Percentiles rank a stretch among this genome's conserved stretches.
phyloP scores from a whole-genome alignment of 1,140 invertebrate species.

The Heliothis virescens region DNA sequence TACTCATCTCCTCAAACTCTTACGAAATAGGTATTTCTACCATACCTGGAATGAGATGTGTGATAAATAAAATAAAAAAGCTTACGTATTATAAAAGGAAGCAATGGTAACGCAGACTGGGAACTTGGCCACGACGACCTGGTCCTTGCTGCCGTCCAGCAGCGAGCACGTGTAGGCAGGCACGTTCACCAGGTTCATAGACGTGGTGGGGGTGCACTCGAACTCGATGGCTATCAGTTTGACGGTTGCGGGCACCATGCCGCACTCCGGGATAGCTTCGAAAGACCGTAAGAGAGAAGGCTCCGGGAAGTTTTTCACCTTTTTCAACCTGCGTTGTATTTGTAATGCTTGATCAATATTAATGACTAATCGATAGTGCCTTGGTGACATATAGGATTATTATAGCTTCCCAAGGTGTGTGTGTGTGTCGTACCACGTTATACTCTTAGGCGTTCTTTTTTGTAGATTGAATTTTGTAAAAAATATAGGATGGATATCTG shows the following conservation, averaged over 20 bases:
- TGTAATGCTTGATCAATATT: too few species aligned
- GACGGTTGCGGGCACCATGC: slow-evolving; percentile 68
- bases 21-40: too few species aligned
- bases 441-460: too few species aligned
- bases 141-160: slow-evolving; percentile 77
- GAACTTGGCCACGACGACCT: slow-evolving; percentile 81
- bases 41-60: too few species aligned
- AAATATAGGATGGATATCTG: too few species aligned
- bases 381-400: neutral
- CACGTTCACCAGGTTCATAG: slow-evolving; percentile 74
- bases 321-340: slow-evolving; percentile 68
- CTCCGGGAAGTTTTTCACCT: slow-evolving; percentile 80
- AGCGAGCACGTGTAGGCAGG: slow-evolving; percentile 77
- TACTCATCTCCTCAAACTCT: neutral
- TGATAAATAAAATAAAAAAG: slow-evolving; percentile 32
- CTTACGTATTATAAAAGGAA: slow-evolving; percentile 83
- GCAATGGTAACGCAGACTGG: slow-evolving; percentile 78
- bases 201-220: slow-evolving; percentile 76
- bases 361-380: too few species aligned
- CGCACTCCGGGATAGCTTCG: slow-evolving; percentile 68
- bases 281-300: slow-evolving; percentile 73
- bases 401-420: too few species aligned
- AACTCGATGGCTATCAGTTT: slow-evolving; percentile 73
- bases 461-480: too few species aligned
- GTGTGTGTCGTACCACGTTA: neutral